A percentile compares a stretch with the other conserved stretches of the same genome.
Conservation (phyloP, 2,888 invertebrate species). For the Drosophila meridionalis region DNA sequence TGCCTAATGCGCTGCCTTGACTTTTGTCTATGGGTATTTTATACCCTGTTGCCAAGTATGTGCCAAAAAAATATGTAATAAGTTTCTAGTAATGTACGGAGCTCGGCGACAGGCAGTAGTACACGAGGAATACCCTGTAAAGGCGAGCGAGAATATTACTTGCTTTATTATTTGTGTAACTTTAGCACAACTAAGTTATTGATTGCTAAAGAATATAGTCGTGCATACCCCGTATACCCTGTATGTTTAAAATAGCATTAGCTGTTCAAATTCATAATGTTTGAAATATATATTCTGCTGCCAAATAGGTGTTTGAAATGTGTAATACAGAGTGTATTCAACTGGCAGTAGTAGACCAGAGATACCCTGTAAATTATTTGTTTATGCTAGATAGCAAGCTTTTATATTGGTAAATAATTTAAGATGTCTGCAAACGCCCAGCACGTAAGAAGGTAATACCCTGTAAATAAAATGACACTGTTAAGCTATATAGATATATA, state of each 20-base stretch:
- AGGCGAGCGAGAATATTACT: neutral
- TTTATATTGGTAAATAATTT: too few relatives aligned
- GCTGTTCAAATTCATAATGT: slow-evolving; percentile 4
- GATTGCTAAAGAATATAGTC: neutral
- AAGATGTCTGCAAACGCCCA: too few relatives aligned
- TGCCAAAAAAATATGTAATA: slow-evolving; percentile 24
- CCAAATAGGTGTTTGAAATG: neutral
- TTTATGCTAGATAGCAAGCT: neutral
- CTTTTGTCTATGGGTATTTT: slow-evolving; percentile 40
- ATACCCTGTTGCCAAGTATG: slow-evolving; percentile 18
- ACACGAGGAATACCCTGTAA: slow-evolving; percentile 9
- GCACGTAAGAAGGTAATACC: neutral
- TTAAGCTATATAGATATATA: neutral
- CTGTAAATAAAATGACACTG: neutral
- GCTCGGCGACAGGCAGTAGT: neutral
- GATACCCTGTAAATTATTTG: neutral
- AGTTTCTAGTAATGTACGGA: slow-evolving; percentile 4
- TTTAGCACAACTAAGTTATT: neutral
- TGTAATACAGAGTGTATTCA: neutral
- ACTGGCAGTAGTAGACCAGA: neutral
- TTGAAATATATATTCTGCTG: neutral
- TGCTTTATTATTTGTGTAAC: neutral
- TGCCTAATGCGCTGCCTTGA: slow-evolving; percentile 58
- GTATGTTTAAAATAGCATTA: slow-evolving; percentile 3
- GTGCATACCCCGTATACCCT: neutral